phyloP scores from a whole-genome alignment of 2,113 vertebrate genomes.

The Synodontis membranacea region DNA sequence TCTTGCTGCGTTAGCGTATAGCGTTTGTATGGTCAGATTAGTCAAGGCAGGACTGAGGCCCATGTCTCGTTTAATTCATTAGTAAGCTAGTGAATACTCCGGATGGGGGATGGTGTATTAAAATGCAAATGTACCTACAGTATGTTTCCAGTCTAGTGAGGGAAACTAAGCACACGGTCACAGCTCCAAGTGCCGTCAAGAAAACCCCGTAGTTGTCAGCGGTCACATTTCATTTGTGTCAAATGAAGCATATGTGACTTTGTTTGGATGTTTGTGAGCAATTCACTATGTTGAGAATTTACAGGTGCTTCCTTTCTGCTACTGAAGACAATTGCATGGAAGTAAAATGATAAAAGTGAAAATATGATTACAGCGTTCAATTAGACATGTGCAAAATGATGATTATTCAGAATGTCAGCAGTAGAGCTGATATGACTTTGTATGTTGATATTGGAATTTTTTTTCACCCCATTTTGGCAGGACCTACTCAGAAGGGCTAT shows the following conservation, averaged over 20 bases:
- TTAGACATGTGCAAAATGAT: background rate
- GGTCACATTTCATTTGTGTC: slow-evolving; percentile 43
- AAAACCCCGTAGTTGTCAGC: slow-evolving; percentile 20
- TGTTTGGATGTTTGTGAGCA: slow-evolving; percentile 32
- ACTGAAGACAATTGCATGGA: background rate
- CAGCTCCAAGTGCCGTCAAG: slow-evolving; percentile 22
- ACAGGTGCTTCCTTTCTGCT: slow-evolving; percentile 15
- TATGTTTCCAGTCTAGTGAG: slow-evolving; percentile 8
- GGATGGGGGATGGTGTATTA: slow-evolving; percentile 7
- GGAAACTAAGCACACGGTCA: slow-evolving; percentile 1
- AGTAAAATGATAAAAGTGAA: background rate
- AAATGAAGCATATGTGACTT: background rate
- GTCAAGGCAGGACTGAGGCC: slow-evolving; percentile 24
- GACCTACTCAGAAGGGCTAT: background rate
- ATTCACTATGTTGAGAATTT: slow-evolving; percentile 25
- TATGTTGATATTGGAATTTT: background rate
- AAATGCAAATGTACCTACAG: slow-evolving; percentile 44
- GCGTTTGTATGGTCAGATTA: slow-evolving; percentile 11
- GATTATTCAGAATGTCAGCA: background rate
- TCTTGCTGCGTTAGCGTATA: slow-evolving; percentile 19
- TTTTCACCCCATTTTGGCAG: background rate
- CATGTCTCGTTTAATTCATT: slow-evolving; percentile 28
- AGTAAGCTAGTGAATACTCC: slow-evolving; percentile 35
- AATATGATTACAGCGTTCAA: background rate
- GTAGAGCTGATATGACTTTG: background rate